A percentile compares a stretch with the other conserved stretches of the same genome.
Evolutionary conservation across 2,113 vertebrate species (phyloP).

Genomic region (Panthera uncia): DNA sequence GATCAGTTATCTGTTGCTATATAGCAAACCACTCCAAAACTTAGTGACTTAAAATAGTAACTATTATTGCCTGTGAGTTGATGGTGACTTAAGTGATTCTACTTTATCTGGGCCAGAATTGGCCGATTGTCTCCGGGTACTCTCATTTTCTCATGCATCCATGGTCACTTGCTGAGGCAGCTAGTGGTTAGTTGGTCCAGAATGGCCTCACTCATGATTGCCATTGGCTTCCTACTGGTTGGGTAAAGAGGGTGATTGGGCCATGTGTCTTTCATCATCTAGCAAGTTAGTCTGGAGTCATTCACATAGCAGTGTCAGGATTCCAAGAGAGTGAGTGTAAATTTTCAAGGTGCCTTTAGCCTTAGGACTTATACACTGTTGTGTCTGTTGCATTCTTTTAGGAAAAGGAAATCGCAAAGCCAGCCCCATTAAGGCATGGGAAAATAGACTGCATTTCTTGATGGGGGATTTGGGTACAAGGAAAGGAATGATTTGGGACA

Average conservation of each 20-base stretch:
- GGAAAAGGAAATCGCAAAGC: background rate
- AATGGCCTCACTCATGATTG: background rate
- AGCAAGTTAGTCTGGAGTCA: background rate
- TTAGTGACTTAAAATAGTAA: constrained; percentile 15
- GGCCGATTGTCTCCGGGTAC: background rate
- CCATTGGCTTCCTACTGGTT: background rate
- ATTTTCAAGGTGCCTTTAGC: background rate
- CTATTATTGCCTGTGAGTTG: background rate
- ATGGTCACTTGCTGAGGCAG: background rate
- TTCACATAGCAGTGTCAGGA: background rate
- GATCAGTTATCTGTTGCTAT: background rate
- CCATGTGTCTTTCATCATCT: background rate
- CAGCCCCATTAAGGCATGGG: background rate
- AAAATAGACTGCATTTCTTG: background rate
- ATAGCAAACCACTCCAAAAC: background rate
- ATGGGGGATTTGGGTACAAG: background rate
- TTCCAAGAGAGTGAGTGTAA: background rate
- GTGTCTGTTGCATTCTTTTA: background rate
- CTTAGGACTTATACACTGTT: background rate
- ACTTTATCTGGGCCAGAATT: background rate
- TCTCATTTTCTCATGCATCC: background rate
- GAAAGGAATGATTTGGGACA: background rate
- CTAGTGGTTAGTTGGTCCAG: background rate
- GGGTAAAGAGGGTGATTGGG: background rate
- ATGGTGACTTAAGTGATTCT: background rate